Conservation (phyloP, 2,797 vertebrate genomes). For the Mormyrops attenuatus region DNA sequence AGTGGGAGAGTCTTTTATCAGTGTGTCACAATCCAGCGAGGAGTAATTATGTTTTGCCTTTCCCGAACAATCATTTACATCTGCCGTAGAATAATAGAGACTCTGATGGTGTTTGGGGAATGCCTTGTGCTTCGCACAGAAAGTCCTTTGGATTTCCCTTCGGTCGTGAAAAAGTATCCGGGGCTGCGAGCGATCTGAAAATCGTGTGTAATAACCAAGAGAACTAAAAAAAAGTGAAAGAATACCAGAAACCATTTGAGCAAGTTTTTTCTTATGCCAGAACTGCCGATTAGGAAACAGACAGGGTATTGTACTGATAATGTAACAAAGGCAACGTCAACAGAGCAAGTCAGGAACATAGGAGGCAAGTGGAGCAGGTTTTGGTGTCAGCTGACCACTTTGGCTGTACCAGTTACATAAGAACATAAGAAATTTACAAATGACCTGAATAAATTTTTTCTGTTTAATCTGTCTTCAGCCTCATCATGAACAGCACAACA, state of each 20-base stretch:
- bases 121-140: not conserved
- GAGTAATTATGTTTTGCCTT: not conserved
- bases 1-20: not conserved
- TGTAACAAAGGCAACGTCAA: not conserved
- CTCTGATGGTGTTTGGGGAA: not conserved
- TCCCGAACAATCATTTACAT: not conserved
- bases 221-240: not conserved
- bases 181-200: not conserved
- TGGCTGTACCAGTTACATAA: not conserved
- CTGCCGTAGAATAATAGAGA: not conserved
- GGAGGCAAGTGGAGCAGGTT: not conserved
- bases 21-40: not conserved
- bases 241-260: not conserved
- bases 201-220: not conserved
- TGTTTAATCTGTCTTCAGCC: not conserved
- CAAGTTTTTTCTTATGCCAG: not conserved
- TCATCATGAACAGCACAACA: not conserved
- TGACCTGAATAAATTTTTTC: not conserved
- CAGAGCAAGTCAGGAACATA: not conserved
- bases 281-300: not conserved
- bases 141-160: not conserved
- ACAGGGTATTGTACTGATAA: not conserved
- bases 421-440: too few relatives aligned
- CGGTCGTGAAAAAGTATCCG: not conserved
- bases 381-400: not conserved